A percentile compares a stretch with the other conserved stretches of the same genome.
These are phyloP conservation scores for Listronotus bonariensis DNA, from an alignment of 1,140 invertebrate genomes.

Conservation along the genomic window DNA sequence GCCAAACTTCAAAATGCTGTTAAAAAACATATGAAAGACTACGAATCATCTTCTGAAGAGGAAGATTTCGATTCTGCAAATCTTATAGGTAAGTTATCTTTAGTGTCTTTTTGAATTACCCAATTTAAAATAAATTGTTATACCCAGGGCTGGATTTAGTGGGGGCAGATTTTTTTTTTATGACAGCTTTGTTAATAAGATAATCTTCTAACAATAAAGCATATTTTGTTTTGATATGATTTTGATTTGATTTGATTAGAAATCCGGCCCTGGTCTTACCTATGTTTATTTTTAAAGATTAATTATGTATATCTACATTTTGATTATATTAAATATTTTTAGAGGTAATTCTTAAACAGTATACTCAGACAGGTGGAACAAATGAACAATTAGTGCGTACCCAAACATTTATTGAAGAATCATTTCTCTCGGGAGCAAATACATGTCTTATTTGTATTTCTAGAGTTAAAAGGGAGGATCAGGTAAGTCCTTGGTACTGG, in stretches of 20 bases:
- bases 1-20: conserved; percentile 64
- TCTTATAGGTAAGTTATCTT: conserved; percentile 56
- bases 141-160: too few relatives aligned
- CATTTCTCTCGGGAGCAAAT: conserved; percentile 74
- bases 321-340: conserved; percentile 18
- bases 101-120: too few relatives aligned
- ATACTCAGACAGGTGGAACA: conserved; percentile 54
- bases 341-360: conserved; percentile 56
- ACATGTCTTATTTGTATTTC: conserved; percentile 93
- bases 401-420: conserved; percentile 73
- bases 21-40: conserved; percentile 62
- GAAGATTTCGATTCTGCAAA: conserved; percentile 60
- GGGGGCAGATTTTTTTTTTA: too few relatives aligned
- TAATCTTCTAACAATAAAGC: too few relatives aligned
- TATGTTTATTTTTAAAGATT: too few relatives aligned
- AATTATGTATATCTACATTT: too few relatives aligned
- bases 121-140: too few relatives aligned
- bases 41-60: conserved; percentile 63
- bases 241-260: too few relatives aligned
- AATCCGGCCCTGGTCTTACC: too few relatives aligned
- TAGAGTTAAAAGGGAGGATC: conserved; percentile 78
- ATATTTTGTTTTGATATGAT: too few relatives aligned
- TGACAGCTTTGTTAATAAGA: too few relatives aligned
- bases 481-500: too few relatives aligned
- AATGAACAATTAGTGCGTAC: conserved; percentile 63